Conservation (phyloP, 2,888 invertebrate species). For the Nysson spinosus region DNA sequence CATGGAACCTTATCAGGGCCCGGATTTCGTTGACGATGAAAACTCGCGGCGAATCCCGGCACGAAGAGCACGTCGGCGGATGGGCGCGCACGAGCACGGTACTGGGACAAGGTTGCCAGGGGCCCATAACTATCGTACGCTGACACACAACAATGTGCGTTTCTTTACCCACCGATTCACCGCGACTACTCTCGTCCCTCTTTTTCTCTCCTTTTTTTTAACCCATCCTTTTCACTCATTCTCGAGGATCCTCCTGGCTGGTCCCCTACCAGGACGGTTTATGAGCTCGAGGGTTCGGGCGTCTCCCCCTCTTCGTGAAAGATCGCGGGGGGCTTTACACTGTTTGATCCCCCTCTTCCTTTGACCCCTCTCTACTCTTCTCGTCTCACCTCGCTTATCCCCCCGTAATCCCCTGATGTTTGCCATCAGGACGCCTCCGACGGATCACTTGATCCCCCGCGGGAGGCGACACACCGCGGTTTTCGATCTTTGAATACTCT, state of each 20-base stretch:
- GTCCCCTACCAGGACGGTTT: slow-evolving; percentile 41
- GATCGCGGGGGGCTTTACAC: slow-evolving; percentile 49
- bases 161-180: slow-evolving; percentile 63
- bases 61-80: slow-evolving; percentile 13
- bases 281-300: slow-evolving; percentile 45
- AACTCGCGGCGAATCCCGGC: background rate
- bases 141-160: slow-evolving; percentile 72
- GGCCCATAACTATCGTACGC: slow-evolving; percentile 73
- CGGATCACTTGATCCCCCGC: slow-evolving; percentile 62
- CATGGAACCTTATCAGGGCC: slow-evolving; percentile 37
- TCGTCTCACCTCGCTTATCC: slow-evolving; percentile 31
- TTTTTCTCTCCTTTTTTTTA: slow-evolving; percentile 19
- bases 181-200: slow-evolving; percentile 28
- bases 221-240: background rate
- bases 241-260: slow-evolving; percentile 4
- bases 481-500: slow-evolving; percentile 73
- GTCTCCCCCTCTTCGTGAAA: slow-evolving; percentile 32
- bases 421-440: slow-evolving; percentile 44
- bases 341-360: slow-evolving; percentile 34
- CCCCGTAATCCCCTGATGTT: slow-evolving; percentile 31
- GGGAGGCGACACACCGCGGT: slow-evolving; percentile 56
- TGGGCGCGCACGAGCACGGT: slow-evolving; percentile 57
- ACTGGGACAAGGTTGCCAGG: slow-evolving; percentile 76
- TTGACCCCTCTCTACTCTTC: slow-evolving; percentile 28
- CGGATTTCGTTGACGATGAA: slow-evolving; percentile 28